phyloP scores from a whole-genome alignment of 2,797 vertebrate genomes.

The Sebastiscus tertius region DNA sequence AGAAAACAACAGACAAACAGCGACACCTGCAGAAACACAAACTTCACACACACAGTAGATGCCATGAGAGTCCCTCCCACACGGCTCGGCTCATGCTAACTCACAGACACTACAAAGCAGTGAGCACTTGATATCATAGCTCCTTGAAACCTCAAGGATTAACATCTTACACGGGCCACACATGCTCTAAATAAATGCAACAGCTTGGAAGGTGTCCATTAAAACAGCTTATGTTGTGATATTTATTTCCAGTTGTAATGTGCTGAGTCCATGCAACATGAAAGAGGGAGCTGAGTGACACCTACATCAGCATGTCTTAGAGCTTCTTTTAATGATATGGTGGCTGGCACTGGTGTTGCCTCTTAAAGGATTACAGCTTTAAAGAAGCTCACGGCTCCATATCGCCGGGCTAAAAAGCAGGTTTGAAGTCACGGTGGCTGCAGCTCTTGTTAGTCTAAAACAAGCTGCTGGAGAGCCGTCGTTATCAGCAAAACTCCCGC shows the following conservation, averaged over 20 bases:
- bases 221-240: conserved; percentile 3
- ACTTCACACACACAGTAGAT: neutral
- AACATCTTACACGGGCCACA: neutral
- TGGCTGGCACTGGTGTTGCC: neutral
- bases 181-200: neutral
- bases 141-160: neutral
- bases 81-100: neutral
- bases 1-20: neutral
- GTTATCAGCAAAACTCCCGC: conserved; percentile 4
- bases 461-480: neutral
- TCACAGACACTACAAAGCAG: conserved; percentile 4
- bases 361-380: conserved; percentile 22
- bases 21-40: neutral
- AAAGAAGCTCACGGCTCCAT: conserved; percentile 8
- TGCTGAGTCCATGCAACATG: conserved; percentile 8
- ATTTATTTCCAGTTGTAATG: neutral
- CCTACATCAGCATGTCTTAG: conserved; percentile 10
- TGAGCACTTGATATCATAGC: neutral
- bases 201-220: neutral
- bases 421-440: conserved; percentile 19
- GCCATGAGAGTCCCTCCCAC: neutral
- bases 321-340: conserved; percentile 2
- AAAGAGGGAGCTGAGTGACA: conserved; percentile 18
- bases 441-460: conserved; percentile 21
- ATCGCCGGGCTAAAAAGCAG: neutral